phyloP scores from a whole-genome alignment of 2,888 invertebrate genomes.

The Nemotelus pantherinus region DNA sequence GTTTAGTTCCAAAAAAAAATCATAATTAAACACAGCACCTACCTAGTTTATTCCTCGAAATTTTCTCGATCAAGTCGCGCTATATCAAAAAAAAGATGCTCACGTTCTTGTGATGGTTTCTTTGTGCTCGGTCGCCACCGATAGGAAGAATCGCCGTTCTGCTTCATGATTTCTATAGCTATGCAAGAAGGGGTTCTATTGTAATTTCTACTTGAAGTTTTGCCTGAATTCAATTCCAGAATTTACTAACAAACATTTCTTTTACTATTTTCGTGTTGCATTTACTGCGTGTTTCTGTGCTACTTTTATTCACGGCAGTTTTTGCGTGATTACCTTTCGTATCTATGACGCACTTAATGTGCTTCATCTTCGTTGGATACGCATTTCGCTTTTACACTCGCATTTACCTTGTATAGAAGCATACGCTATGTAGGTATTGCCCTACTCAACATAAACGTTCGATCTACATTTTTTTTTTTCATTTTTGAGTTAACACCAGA shows the following conservation, averaged over 20 bases:
- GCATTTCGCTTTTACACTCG: too few species aligned
- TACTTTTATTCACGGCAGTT: conserved; percentile 1
- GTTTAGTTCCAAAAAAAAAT: too few species aligned
- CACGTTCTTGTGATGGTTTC: not conserved
- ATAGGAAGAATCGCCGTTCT: not conserved
- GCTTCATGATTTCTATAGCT: not conserved
- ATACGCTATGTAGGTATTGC: too few species aligned
- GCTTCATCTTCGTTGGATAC: not conserved
- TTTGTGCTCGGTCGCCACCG: not conserved
- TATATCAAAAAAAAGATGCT: not conserved
- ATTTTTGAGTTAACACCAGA: too few species aligned
- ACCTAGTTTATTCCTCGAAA: not conserved
- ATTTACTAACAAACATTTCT: not conserved
- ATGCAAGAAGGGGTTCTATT: conserved; percentile 9
- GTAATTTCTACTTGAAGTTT: not conserved
- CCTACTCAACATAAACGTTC: too few species aligned
- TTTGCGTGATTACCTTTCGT: conserved; percentile 14
- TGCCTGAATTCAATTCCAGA: not conserved
- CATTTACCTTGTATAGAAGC: too few species aligned
- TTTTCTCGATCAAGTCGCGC: not conserved
- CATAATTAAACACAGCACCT: too few species aligned
- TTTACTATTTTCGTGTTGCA: conserved; percentile 10
- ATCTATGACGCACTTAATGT: conserved; percentile 18
- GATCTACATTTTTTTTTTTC: too few species aligned
- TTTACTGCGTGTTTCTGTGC: not conserved